Percentiles rank a stretch among this genome's conserved stretches.
Conservation (phyloP, 2,797 vertebrate genomes). For the Parambassis ranga region DNA sequence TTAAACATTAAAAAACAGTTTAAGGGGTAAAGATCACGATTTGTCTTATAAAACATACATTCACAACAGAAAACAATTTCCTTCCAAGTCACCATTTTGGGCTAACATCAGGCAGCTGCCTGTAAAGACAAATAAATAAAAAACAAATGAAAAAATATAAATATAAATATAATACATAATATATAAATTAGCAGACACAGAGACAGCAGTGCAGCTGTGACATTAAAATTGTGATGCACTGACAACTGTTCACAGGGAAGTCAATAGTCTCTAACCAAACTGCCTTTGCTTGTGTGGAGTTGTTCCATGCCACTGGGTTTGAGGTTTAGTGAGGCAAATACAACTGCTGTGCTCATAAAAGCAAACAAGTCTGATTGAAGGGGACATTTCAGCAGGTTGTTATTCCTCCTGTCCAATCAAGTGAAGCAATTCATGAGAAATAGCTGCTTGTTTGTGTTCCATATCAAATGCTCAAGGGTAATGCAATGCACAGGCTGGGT, state of each 20-base stretch:
- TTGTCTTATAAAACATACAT: too few relatives aligned
- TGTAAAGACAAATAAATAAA: too few relatives aligned
- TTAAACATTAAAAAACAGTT: too few relatives aligned
- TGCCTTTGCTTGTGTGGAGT: background rate
- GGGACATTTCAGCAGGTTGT: conserved; percentile 31
- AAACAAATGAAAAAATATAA: too few relatives aligned
- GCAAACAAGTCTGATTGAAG: conserved; percentile 21
- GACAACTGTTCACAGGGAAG: conserved; percentile 2
- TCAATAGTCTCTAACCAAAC: background rate
- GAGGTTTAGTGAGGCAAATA: background rate
- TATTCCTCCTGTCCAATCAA: conserved; percentile 21
- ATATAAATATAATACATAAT: too few relatives aligned
- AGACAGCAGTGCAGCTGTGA: too few relatives aligned
- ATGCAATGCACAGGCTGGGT: background rate
- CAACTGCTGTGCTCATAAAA: conserved; percentile 19
- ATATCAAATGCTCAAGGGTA: conserved; percentile 28
- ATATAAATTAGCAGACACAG: too few relatives aligned
- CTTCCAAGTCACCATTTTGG: too few relatives aligned
- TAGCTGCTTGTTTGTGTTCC: conserved; percentile 40
- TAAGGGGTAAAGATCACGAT: too few relatives aligned
- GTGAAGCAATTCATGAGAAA: conserved; percentile 18
- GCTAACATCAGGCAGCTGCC: too few relatives aligned
- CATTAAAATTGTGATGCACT: background rate
- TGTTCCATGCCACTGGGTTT: background rate
- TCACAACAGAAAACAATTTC: too few relatives aligned